Percentiles rank a stretch among this genome's conserved stretches.
phyloP scores from a whole-genome alignment of 1,140 invertebrate genomes.

The Neodiprion pinetum region DNA sequence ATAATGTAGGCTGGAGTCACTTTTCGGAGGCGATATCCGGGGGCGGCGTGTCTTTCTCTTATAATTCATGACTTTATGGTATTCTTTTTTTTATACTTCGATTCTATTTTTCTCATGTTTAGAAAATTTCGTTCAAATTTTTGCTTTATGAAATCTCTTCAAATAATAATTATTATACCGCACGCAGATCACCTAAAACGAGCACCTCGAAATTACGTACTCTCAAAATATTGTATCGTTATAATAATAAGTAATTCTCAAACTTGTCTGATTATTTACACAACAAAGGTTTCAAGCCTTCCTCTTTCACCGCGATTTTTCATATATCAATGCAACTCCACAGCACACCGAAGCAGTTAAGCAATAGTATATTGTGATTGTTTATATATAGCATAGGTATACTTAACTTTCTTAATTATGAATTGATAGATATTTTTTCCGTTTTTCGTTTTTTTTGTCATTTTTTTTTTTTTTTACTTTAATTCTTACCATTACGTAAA shows the following conservation, averaged over 20 bases:
- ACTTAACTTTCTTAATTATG: constrained; percentile 10
- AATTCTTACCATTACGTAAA: constrained; percentile 7
- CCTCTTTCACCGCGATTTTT: constrained; percentile 30
- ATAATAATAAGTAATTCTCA: constrained; percentile 45
- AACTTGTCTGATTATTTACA: constrained; percentile 56
- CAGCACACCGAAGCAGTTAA: constrained; percentile 41
- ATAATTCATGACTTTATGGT: too few species aligned
- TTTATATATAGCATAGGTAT: constrained; percentile 12
- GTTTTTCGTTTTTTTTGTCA: neutral
- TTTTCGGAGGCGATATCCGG: too few species aligned
- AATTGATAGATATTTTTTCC: constrained; percentile 6
- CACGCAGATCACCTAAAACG: constrained; percentile 10
- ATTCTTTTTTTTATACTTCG: too few species aligned
- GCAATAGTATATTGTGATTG: constrained; percentile 23
- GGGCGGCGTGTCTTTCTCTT: too few species aligned
- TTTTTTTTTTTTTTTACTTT: constrained; percentile 5
- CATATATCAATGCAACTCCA: constrained; percentile 38
- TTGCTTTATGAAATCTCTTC: too few species aligned
- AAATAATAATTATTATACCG: neutral
- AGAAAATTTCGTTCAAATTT: too few species aligned
- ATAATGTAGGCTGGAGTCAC: neutral
- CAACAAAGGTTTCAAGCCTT: constrained; percentile 48
- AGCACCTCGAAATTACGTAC: constrained; percentile 39
- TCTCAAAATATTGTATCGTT: constrained; percentile 36
- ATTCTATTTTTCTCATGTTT: too few species aligned